A percentile compares a stretch with the other conserved stretches of the same genome.
These are phyloP conservation scores for Neopipo cinnamomea DNA, from an alignment of 2,113 vertebrate species.

Conservation along the genomic window DNA sequence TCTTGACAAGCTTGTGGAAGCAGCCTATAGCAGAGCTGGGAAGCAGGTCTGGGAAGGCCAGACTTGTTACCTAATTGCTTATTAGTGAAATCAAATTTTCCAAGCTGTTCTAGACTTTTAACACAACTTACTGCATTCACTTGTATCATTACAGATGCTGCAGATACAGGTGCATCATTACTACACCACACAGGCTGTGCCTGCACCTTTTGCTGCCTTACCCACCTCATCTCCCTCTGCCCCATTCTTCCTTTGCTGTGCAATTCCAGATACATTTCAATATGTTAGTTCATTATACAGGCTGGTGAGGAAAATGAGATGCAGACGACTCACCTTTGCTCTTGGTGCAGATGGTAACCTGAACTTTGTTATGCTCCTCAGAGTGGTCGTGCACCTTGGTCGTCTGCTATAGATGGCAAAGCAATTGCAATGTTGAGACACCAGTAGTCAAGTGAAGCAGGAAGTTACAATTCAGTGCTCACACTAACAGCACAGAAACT, in stretches of 20 bases:
- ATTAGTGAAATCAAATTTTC: neutral
- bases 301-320: neutral
- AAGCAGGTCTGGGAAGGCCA: neutral
- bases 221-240: neutral
- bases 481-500: neutral
- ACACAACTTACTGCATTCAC: neutral
- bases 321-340: slow-evolving; percentile 41
- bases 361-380: slow-evolving; percentile 68
- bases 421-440: neutral
- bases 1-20: neutral
- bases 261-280: neutral
- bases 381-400: slow-evolving; percentile 62
- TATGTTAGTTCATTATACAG: neutral
- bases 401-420: slow-evolving; percentile 65
- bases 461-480: neutral
- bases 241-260: neutral
- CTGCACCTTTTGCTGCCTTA: neutral
- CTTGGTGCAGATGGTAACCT: slow-evolving; percentile 46
- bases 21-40: neutral
- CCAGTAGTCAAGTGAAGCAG: neutral
- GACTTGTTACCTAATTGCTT: neutral
- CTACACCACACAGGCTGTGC: neutral
- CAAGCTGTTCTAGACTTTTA: neutral
- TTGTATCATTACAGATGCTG: neutral
- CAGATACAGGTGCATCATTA: neutral